Base-by-base conservation (phyloP, 2,888 invertebrate species). In the Polydrusus cervinus region DNA sequence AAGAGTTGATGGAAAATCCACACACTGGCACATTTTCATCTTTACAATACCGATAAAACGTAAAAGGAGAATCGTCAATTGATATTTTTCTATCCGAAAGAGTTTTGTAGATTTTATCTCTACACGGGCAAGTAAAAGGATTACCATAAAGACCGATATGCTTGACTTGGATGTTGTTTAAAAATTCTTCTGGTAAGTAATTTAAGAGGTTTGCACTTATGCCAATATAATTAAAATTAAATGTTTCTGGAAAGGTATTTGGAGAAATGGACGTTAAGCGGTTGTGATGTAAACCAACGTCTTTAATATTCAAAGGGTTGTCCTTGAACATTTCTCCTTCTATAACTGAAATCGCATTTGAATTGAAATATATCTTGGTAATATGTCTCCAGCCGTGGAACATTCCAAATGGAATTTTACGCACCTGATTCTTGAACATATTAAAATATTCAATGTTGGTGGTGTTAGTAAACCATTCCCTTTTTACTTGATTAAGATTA, bases 191-290 rank as follows among this genome's bases (percentile, higher is more conserved):
- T 20, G 51, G 13, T 20, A 51, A 13, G 11, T 14, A 51, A 20
- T 51, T 51, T 18, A 51, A 13, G 7, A 20, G 51, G 11, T 51
- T 51, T 51, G 5, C 51, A 51, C 51, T 51, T 51, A 51, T 25
- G 3, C 11, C 5, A 20, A 51, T 10, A 20, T 11, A 5, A 6
- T 20, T 8, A 6, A 20, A 20, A 20, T 10, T 2, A 9, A 13
- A 9, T 9, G 51, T 9, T 6, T 34, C 34, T 3, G 51, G 9
- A 51, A 51, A 51, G 10, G 20, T 51, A 5, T 51, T 51, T 13
- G 20, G 5, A 5, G 51, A 18, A 1, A 51, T 9, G 18, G 51
- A 20, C 51, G 20, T 51, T 20, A 51, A 20, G 11, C 20, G 51
- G 20, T 51, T 51, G 11, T 51, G 51, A 20, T 51, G 51, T 20